Base-by-base conservation (phyloP, 2,888 invertebrate species). In the Pheosia gnoma region DNA sequence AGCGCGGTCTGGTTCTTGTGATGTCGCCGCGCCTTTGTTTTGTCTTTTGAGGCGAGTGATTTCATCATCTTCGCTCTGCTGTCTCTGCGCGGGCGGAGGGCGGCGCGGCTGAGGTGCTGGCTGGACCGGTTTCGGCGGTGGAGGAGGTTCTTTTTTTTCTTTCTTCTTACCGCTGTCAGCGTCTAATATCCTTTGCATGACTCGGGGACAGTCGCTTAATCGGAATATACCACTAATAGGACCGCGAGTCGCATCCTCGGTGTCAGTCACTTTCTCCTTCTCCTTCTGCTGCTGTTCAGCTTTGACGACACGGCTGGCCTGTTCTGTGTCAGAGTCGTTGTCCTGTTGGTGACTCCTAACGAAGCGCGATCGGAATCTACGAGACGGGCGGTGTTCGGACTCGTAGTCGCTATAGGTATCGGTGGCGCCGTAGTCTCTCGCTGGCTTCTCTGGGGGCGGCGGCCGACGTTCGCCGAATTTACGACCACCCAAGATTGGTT, bases 181-280 rank as follows among this genome's bases (percentile, higher is more conserved):
- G 73, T 98, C 98, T 79, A 97, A 96, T 76, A 98, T 94, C 68
- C 98, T 96, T 85, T 97, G 97, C 95, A 98, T 97, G 7, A 98
- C 97, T 63, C 98, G 95, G 0, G 98, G 97, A 59, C 98, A 98
- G 85, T 98, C 98, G 60, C 96, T 96, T 43, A 98, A 90, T 52
- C 98, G 95, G 67, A 97, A 97, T 79, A 98, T 98, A 60, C 98
- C 98, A 88, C 98, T 98, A 3, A 98, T 94, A 6, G 98, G 98
- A 25, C 95, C 97, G 57, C 96, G 95, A 10, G 98, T 96, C 0
- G 97, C 98, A 82, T 98, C 98, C 90, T 98, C 98, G 7, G 98
- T 98, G 81, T 98, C 98, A 63, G 97, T 90, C 0, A 98, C 97
- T 72, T 97, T 95, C 75, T 95, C 95, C 73, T 95, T 95, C 79